Base-by-base conservation (phyloP, 2,113 vertebrate genomes). In the Atlantisia rogersi region DNA sequence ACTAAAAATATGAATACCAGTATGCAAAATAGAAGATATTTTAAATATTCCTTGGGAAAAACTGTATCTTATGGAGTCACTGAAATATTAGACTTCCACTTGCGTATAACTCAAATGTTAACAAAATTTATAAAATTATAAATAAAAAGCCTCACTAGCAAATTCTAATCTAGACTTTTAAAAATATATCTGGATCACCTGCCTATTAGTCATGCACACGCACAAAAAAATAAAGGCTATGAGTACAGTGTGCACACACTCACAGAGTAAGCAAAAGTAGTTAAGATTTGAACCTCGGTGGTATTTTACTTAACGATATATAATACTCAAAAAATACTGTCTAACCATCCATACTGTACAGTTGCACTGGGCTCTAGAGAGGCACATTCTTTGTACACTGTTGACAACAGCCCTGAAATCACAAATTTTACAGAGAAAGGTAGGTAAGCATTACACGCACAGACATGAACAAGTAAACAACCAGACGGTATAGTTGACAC, bases 371-470 rank as follows among this genome's bases (percentile, higher is more conserved):
- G 98, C 96, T 98, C 96, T 97, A 96, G 95, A 97, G 97, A 99
- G 99, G 98, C 99, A 99, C 98, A 96, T 96, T 98, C 98, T 98
- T 98, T 98, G 98, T 97, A 98, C 98, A 98, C 98, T 92, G 97
- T 98, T 96, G 97, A 98, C 98, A 98, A 98, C 98, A 98, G 98
- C 98, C 98, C 98, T 97, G 98, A 98, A 98, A 97, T 97, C 98
- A 98, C 98, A 95, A 97, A 95, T 98, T 98, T 98, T 98, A 99
- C 98, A 98, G 97, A 98, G 96, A 97, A 98, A 99, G 98, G 86
- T 88, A 97, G 97, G 98, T 98, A 98, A 98, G 98, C 98, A 37
- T 98, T 98, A 99, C 99, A 98, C 98, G 98, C 99, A 98, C 98
- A 96, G 97, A 98, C 98, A 98, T 97, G 98, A 98, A 98, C 98